Conservation (phyloP, 2,888 invertebrate genomes). For the Himalopsyche tibetana region DNA sequence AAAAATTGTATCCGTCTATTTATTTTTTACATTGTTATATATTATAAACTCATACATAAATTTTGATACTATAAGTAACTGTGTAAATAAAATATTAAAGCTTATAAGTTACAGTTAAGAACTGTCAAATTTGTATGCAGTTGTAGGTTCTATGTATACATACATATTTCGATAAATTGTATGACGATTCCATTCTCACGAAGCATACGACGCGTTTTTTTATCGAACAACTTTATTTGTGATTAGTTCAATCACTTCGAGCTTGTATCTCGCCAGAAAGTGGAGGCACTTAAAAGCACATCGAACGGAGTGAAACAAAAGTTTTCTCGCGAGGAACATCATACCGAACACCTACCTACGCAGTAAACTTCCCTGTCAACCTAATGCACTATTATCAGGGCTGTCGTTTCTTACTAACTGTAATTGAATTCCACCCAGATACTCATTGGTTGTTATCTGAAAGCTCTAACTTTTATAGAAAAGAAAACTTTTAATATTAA, state of each 20-base stretch:
- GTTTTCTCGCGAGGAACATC: not conserved
- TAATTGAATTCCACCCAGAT: not conserved
- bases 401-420: not conserved
- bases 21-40: too few relatives aligned
- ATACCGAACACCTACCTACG: conserved; percentile 1
- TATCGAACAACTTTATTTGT: not conserved
- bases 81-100: too few relatives aligned
- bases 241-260: conserved; percentile 35
- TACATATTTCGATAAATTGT: too few relatives aligned
- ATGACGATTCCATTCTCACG: too few relatives aligned
- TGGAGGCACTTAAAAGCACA: conserved; percentile 39
- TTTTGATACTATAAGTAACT: too few relatives aligned
- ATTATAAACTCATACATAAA: too few relatives aligned
- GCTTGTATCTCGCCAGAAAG: conserved; percentile 21
- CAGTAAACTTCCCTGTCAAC: not conserved
- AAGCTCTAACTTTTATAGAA: not conserved
- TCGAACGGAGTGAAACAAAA: not conserved
- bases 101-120: too few relatives aligned
- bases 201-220: not conserved
- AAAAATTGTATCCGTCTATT: too few relatives aligned
- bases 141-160: too few relatives aligned
- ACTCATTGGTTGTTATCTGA: not conserved
- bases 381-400: not conserved
- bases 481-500: too few relatives aligned
- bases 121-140: too few relatives aligned